Percentiles rank a stretch among this genome's conserved stretches.
Evolutionary conservation across 2,797 vertebrate genomes (phyloP).

Genomic region (Sebastes variabilis): DNA sequence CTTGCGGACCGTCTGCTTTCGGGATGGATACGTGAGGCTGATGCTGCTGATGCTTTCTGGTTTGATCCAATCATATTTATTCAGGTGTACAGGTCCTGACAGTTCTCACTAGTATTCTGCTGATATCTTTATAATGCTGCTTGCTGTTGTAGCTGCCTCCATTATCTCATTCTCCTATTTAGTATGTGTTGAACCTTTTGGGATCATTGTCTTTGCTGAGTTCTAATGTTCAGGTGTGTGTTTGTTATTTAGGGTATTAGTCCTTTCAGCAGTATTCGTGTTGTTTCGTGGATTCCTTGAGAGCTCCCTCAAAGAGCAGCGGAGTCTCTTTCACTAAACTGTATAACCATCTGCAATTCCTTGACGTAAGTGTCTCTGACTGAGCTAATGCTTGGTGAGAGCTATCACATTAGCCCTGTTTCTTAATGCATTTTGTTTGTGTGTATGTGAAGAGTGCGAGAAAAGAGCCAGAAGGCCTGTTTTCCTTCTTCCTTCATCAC

Average conservation of each 20-base stretch:
- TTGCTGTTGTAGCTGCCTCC: neutral
- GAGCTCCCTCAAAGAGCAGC: neutral
- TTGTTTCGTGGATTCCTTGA: neutral
- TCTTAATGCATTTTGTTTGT: constrained; percentile 26
- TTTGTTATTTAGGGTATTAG: neutral
- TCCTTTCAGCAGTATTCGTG: neutral
- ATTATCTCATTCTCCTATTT: neutral
- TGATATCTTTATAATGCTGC: neutral
- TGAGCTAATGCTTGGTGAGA: constrained; percentile 26
- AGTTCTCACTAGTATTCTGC: neutral
- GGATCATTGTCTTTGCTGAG: neutral
- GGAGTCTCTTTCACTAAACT: neutral
- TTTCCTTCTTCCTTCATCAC: constrained; percentile 16
- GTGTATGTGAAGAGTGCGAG: neutral
- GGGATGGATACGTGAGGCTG: no score
- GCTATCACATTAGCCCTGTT: constrained; percentile 15
- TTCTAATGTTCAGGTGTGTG: neutral
- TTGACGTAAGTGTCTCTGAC: constrained; percentile 7
- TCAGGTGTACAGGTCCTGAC: neutral
- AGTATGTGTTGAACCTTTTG: neutral
- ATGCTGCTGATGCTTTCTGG: neutral
- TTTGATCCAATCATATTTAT: neutral
- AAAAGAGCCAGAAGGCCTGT: neutral
- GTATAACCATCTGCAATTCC: neutral
- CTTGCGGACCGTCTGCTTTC: no score